Conservation (phyloP, 2,113 vertebrate species). For the Otis tarda region DNA sequence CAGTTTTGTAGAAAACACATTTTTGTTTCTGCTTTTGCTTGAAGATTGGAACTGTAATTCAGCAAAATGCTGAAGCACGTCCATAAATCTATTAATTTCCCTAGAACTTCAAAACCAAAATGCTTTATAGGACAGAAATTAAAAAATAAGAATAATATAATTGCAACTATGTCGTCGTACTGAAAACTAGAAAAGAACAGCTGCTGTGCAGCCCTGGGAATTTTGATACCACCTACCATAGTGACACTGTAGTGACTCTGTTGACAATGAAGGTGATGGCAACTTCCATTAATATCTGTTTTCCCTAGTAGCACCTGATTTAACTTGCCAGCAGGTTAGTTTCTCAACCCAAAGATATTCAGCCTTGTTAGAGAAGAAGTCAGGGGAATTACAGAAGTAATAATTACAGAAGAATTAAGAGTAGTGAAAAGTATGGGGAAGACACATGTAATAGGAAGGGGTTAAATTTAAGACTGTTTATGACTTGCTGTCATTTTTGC, state of each 20-base stretch:
- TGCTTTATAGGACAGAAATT: neutral
- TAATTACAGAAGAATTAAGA: neutral
- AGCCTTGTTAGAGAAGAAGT: neutral
- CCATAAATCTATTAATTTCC: neutral
- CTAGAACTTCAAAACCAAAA: neutral
- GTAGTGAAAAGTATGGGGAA: neutral
- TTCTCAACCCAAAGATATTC: neutral
- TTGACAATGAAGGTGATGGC: neutral
- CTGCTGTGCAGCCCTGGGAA: neutral
- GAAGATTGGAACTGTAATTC: neutral
- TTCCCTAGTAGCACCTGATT: neutral
- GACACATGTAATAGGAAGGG: neutral
- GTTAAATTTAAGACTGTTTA: neutral
- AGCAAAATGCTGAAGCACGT: neutral
- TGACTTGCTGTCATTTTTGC: neutral
- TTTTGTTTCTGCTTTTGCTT: neutral
- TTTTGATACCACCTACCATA: neutral
- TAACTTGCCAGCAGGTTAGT: neutral
- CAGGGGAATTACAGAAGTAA: neutral
- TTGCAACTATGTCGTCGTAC: neutral
- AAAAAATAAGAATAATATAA: neutral
- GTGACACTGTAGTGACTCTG: neutral
- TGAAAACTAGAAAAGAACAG: neutral
- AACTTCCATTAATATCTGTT: neutral
- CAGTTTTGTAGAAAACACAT: neutral